Base-by-base conservation (phyloP, 2,888 invertebrate genomes). In the Drosophila phalerata region DNA sequence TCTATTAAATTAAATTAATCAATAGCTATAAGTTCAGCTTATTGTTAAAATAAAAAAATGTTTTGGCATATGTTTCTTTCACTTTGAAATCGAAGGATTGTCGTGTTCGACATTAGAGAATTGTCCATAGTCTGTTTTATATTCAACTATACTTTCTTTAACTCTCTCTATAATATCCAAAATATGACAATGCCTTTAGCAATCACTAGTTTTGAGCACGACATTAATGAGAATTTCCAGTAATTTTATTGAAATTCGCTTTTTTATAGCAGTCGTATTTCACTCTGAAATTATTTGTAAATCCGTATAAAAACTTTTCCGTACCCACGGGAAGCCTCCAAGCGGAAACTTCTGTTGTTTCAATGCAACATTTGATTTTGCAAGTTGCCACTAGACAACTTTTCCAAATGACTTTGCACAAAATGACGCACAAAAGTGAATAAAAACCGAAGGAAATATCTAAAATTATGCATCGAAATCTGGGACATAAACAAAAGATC, bases 361-460 rank as follows among this genome's bases (percentile, higher is more conserved):
- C 25, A 74, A 51, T 74, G 71, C 62, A 60, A 51, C 75, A 67
- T 58, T 66, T 74, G 56, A 74, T 65, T 69, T 74, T 62, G 71
- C 74, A 53, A 53, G 34, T 28, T 30, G 37, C 40, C 48, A 28
- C 30, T 68, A 49, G 64, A 61, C 81, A 77, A 73, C 68, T 80
- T 80, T 81, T 80, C 68, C 76, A 69, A 73, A 83, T 81, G 81
- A 81, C 60, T 51, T 28, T 56, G 77, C 81, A 77, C 25, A 68
- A 83, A 82, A 67, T 63, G 22, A 19, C 37, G 22, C 10, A 42
- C 43, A 58, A 45, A 45, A n/a, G 19, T 19, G 22, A 58, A 6
- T 55, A 37, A 43, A 66, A 17, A 6, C 3, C 10, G 5, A 40
- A 42, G 10, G 13, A 63, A 32, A 47, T 22, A 9, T 32, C 22